Evolutionary conservation across 2,113 vertebrate genomes (phyloP).

Genomic region (Thinocorus orbignyianus): DNA sequence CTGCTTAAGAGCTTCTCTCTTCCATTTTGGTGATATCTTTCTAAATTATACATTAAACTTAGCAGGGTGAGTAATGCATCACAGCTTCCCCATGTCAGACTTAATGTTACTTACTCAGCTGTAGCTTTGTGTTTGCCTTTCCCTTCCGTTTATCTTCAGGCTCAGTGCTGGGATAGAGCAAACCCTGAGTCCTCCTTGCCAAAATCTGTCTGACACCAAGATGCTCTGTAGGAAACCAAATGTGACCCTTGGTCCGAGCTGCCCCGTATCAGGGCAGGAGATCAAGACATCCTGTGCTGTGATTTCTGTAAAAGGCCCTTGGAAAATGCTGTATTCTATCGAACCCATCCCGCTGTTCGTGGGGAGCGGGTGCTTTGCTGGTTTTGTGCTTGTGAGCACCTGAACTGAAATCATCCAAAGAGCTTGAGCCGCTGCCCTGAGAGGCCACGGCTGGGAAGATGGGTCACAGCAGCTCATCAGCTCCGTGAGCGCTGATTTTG

Average conservation of each 20-base stretch:
- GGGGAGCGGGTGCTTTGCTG: not conserved
- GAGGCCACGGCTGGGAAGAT: not conserved
- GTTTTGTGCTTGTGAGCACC: not conserved
- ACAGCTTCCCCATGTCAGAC: slow-evolving; percentile 62
- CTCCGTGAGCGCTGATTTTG: not conserved
- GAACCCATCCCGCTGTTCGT: fast-evolving
- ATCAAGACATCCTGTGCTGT: fast-evolving
- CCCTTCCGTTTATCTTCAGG: not conserved
- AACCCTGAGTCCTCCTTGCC: not conserved
- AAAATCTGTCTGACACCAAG: not conserved
- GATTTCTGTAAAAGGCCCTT: not conserved
- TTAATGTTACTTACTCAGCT: slow-evolving; percentile 51
- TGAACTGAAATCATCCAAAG: not conserved
- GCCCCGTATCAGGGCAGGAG: too few relatives aligned
- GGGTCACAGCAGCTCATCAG: not conserved
- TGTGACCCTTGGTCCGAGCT: not conserved
- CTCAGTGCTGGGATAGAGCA: not conserved
- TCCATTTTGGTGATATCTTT: slow-evolving; percentile 73
- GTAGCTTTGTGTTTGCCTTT: slow-evolving; percentile 45
- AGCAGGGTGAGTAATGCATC: slow-evolving; percentile 73
- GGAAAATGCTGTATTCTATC: fast-evolving
- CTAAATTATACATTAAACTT: slow-evolving; percentile 79
- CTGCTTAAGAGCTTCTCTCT: slow-evolving; percentile 68
- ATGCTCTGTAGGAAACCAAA: not conserved
- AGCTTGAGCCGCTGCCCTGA: fast-evolving